phyloP scores from a whole-genome alignment of 2,113 vertebrate genomes.

The Perca schrenkii region DNA sequence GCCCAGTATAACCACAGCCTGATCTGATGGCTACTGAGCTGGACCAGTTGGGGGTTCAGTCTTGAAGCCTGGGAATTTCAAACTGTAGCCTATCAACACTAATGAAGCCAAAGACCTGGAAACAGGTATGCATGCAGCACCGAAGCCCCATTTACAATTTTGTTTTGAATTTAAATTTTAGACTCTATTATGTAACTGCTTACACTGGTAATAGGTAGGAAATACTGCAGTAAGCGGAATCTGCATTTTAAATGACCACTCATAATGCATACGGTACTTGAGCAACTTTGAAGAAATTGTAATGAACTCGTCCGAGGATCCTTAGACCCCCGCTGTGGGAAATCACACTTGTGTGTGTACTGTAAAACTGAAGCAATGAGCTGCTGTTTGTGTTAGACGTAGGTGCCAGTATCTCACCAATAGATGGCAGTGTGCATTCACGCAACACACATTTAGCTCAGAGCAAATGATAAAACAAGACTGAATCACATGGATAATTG shows the following conservation, averaged over 20 bases:
- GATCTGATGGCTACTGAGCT: background rate
- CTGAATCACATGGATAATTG: background rate
- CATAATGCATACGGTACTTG: conserved; percentile 8
- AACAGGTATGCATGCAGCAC: background rate
- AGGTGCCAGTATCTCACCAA: background rate
- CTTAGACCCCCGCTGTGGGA: conserved; percentile 9
- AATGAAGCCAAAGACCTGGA: background rate
- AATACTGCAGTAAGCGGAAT: background rate
- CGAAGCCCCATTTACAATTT: background rate
- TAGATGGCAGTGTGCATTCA: conserved; percentile 71
- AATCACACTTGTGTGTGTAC: conserved; percentile 18
- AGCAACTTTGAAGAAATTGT: conserved; percentile 38
- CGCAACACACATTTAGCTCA: background rate
- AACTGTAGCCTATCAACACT: background rate
- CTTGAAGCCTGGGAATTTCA: background rate
- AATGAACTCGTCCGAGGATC: conserved; percentile 46
- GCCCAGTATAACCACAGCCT: background rate
- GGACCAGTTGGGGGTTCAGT: background rate
- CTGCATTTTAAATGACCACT: conserved; percentile 23
- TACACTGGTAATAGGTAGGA: background rate
- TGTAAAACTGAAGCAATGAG: conserved; percentile 22
- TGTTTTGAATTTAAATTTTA: background rate
- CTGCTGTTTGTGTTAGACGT: background rate
- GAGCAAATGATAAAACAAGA: background rate
- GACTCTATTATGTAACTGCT: background rate